Evolutionary conservation across 2,797 vertebrate genomes (phyloP).

Genomic region (Ctenochaetus hawaiiensis): DNA sequence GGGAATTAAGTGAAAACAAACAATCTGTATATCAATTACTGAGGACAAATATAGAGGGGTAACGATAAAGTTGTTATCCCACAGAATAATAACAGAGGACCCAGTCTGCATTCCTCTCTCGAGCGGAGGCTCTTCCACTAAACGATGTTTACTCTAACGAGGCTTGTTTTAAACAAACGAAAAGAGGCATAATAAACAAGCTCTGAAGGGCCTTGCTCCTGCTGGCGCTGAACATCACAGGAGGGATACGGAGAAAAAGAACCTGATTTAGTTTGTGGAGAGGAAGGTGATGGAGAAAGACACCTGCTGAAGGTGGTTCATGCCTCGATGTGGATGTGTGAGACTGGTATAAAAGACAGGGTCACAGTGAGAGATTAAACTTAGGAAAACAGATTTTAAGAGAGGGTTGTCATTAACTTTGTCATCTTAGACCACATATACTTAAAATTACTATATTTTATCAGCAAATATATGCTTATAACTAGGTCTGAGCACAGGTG

Average conservation of each 20-base stretch:
- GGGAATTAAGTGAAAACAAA: conserved; percentile 69
- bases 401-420: background rate
- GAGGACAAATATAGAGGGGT: conserved; percentile 64
- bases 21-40: conserved; percentile 68
- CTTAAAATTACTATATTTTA: background rate
- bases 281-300: conserved; percentile 6
- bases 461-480: conserved; percentile 3
- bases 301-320: conserved; percentile 21
- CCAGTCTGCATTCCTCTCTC: conserved; percentile 52
- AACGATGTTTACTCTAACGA: conserved; percentile 69
- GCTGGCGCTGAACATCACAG: conserved; percentile 3
- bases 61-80: conserved; percentile 65
- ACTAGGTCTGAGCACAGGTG: background rate
- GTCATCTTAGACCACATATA: background rate
- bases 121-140: conserved; percentile 48
- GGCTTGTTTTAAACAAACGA: conserved; percentile 70
- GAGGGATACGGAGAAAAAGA: conserved; percentile 10
- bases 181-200: conserved; percentile 74
- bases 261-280: background rate
- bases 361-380: background rate
- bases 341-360: background rate
- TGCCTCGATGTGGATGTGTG: background rate
- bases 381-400: background rate
- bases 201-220: conserved; percentile 48
- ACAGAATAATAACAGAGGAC: conserved; percentile 54